phyloP scores from a whole-genome alignment of 1,140 invertebrate species.

The Platyscapa corneri region DNA sequence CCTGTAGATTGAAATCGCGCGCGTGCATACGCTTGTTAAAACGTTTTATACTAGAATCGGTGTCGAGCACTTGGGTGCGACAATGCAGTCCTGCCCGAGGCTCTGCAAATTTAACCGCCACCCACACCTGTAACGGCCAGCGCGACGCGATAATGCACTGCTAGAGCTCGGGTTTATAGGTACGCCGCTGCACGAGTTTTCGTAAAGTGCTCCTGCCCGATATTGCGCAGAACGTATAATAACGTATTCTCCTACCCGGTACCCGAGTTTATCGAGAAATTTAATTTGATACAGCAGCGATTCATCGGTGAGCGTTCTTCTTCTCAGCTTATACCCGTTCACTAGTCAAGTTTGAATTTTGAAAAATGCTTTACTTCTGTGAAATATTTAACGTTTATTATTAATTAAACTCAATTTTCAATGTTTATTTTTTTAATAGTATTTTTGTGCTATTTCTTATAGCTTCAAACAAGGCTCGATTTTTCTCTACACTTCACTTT shows the following conservation, averaged over 20 bases:
- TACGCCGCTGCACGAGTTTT: neutral
- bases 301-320: neutral
- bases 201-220: neutral
- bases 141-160: slow-evolving; percentile 4
- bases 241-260: neutral
- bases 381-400: neutral
- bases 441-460: too few species aligned
- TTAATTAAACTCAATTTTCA: neutral
- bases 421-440: neutral
- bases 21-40: neutral
- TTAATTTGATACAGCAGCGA: neutral
- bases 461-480: too few species aligned
- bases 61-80: neutral
- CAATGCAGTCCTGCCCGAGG: neutral
- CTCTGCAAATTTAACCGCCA: neutral
- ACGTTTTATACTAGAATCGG: neutral
- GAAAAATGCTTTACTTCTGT: neutral
- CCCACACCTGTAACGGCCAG: neutral
- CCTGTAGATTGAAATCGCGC: slow-evolving; percentile 8
- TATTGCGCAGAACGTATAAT: neutral
- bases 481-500: too few species aligned
- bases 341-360: neutral
- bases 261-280: neutral
- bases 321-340: neutral
- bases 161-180: neutral